Evolutionary conservation across 2,888 invertebrate species (phyloP).

Genomic region (Pristionchus fissidentatus): DNA sequence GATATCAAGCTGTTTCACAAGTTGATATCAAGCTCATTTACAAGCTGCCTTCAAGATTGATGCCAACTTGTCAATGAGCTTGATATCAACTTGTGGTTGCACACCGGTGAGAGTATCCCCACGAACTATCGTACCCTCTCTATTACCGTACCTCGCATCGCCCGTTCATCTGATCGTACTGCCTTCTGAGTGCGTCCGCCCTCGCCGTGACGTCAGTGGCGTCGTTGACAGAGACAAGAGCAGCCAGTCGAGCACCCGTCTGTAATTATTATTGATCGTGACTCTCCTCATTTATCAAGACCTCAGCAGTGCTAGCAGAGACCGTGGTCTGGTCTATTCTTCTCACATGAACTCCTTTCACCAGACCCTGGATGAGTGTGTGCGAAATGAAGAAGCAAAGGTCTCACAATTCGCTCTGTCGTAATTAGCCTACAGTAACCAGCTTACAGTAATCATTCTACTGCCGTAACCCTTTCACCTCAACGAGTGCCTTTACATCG

Average conservation of each 20-base stretch:
- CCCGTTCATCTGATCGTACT: conserved; percentile 9
- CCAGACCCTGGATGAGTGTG: no score
- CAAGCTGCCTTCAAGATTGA: no score
- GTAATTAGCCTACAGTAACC: background rate
- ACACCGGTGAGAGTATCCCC: background rate
- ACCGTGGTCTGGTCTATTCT: no score
- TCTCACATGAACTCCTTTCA: no score
- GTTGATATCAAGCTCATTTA: no score
- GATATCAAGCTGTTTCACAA: no score
- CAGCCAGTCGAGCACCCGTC: conserved; percentile 55
- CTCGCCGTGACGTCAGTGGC: conserved; percentile 78
- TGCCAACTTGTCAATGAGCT: no score
- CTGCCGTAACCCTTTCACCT: conserved; percentile 50
- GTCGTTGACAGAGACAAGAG: conserved; percentile 69
- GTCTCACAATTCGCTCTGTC: no score
- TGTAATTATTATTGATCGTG: conserved; percentile 14
- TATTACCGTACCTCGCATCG: conserved; percentile 29
- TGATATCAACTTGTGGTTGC: background rate
- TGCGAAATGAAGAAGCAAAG: no score
- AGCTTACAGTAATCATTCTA: background rate
- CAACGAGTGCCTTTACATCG: conserved; percentile 62
- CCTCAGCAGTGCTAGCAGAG: background rate
- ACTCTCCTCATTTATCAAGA: background rate
- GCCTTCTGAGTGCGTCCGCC: background rate
- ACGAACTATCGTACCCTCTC: background rate